Conservation (phyloP, 2,113 vertebrate genomes). For the Gymnocephalus cernua region DNA sequence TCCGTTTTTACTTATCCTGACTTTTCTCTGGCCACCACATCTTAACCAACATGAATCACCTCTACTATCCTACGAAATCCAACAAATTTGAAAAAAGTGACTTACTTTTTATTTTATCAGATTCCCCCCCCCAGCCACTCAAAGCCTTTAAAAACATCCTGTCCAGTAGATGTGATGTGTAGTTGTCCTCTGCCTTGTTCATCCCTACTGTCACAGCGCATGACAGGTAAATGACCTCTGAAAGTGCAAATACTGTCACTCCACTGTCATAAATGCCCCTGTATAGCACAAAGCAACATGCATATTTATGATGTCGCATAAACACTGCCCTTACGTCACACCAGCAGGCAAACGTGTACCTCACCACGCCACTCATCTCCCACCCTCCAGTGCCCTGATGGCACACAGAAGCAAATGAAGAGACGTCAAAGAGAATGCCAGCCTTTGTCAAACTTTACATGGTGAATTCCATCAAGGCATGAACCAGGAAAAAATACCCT, state of each 20-base stretch:
- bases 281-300: constrained; percentile 70
- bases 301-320: constrained; percentile 84
- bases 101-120: constrained; percentile 4
- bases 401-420: constrained; percentile 65
- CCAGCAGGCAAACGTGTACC: constrained; percentile 73
- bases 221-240: constrained; percentile 84
- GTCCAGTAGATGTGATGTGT: constrained; percentile 31
- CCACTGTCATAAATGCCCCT: constrained; percentile 77
- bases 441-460: constrained; percentile 74
- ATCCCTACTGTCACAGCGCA: constrained; percentile 69
- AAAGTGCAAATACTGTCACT: constrained; percentile 81
- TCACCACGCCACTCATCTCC: constrained; percentile 78
- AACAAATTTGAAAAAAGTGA: not conserved
- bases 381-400: constrained; percentile 72
- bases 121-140: not conserved
- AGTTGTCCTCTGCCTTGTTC: constrained; percentile 71
- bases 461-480: constrained; percentile 71
- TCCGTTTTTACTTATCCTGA: not conserved
- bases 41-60: constrained; percentile 2
- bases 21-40: constrained; percentile 29
- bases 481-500: constrained; percentile 74
- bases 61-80: not conserved
- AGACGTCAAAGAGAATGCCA: constrained; percentile 78
- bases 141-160: constrained; percentile 46
- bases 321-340: constrained; percentile 77